Conservation (phyloP, 2,888 invertebrate species). For the Psylliodes chrysocephalus region DNA sequence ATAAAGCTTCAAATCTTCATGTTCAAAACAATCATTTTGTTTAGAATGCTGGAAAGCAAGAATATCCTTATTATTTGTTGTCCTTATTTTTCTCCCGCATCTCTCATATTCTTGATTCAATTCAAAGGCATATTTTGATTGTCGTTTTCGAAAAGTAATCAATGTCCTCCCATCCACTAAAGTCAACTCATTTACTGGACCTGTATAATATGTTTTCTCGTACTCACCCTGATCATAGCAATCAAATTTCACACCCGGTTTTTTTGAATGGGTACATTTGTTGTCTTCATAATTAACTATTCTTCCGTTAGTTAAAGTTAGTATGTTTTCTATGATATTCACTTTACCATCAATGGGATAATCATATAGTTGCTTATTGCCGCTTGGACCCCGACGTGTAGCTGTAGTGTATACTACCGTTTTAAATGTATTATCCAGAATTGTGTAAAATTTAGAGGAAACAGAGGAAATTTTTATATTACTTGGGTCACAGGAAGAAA, state of each 20-base stretch:
- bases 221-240: not conserved
- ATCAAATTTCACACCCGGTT: not conserved
- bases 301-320: not conserved
- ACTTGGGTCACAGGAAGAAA: not conserved
- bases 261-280: not conserved
- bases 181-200: not conserved
- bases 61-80: not conserved
- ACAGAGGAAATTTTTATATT: no score
- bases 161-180: not conserved
- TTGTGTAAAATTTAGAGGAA: conserved; percentile 1
- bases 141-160: not conserved
- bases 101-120: not conserved
- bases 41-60: not conserved
- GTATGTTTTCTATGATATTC: not conserved
- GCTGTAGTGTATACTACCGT: not conserved
- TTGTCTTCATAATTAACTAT: not conserved
- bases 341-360: not conserved
- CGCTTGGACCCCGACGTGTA: not conserved
- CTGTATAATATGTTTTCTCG: not conserved
- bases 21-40: not conserved
- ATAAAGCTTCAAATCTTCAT: not conserved
- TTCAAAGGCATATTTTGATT: not conserved
- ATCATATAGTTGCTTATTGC: not conserved
- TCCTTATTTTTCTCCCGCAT: not conserved
- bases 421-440: not conserved